These are phyloP conservation scores for Abrostola tripartita DNA, from an alignment of 2,888 invertebrate genomes.

Conservation along the genomic window DNA sequence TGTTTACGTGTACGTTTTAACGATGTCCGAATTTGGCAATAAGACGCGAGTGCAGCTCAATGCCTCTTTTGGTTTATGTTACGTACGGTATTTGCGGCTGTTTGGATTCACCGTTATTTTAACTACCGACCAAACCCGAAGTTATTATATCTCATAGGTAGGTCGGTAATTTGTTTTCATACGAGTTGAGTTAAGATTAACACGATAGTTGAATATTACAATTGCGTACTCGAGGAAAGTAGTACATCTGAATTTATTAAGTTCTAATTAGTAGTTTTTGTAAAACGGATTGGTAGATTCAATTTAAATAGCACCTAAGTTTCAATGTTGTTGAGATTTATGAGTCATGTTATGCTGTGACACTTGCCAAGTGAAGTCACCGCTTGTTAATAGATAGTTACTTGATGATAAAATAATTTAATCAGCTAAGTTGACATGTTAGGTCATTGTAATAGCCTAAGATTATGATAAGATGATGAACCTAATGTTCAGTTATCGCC, in stretches of 20 bases:
- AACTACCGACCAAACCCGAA: slow-evolving; percentile 67
- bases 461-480: slow-evolving; percentile 30
- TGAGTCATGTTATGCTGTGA: slow-evolving; percentile 58
- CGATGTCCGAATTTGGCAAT: slow-evolving; percentile 60
- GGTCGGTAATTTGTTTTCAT: slow-evolving; percentile 49
- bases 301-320: slow-evolving; percentile 9
- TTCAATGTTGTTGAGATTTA: slow-evolving; percentile 19
- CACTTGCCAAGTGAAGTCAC: slow-evolving; percentile 64
- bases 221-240: slow-evolving; percentile 17
- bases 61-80: slow-evolving; percentile 75
- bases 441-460: slow-evolving; percentile 28
- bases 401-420: slow-evolving; percentile 43
- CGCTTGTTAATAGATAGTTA: slow-evolving; percentile 57
- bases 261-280: slow-evolving; percentile 25
- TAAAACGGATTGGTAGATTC: slow-evolving; percentile 13
- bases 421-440: slow-evolving; percentile 37
- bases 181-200: slow-evolving; percentile 24
- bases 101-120: slow-evolving; percentile 79
- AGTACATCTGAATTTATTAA: slow-evolving; percentile 24
- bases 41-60: slow-evolving; percentile 61
- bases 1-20: slow-evolving; percentile 33
- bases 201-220: slow-evolving; percentile 32
- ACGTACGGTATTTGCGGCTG: slow-evolving; percentile 84
- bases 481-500: neutral
- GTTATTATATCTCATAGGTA: slow-evolving; percentile 57